Evolutionary conservation across 1,140 invertebrate genomes (phyloP), one percentile per base, ranked within the genome.

Genomic region (Leptinotarsa undecemlineata): DNA sequence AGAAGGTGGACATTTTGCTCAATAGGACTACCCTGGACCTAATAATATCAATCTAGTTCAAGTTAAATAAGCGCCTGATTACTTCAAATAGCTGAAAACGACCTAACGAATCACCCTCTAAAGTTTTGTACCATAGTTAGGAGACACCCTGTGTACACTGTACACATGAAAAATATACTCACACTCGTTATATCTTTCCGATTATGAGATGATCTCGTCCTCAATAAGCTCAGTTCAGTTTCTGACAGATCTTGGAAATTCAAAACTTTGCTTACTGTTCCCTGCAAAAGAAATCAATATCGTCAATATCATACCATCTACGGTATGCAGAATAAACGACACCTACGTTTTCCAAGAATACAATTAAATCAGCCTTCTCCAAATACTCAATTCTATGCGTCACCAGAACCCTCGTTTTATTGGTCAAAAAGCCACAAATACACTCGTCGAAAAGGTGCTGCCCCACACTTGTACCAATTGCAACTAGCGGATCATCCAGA

Each of bases 381-480:
- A 96, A 84, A 80, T 91, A 94, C 80, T 95, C 94, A 23, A 95
- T 85, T 82, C 95, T 93, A 86, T 95, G 93, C 3, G 94, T 95
- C 15, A 95, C 92, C 13, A 96, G 86, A 64, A 96, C 89, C 51
- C 91, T 85, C 0, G 91, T 91, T 77, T 86, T 88, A 1, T 82
- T 86, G 5, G 74, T 76, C 75, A 85, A 82, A 77, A 81, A 89
- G 82, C 76, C 84, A 76, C 79, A 85, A 76, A 93, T 89, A 74
- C 91, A 92, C 66, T 91, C 88, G 48, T 92, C 89, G 72, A 93
- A 93, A 20, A 93, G 82, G 74, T 92, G 90, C 63, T 91, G 90
- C 3, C 91, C 91, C 0, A 93, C 92, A 60, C 92, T 90, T 0
- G 91, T 88, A 76, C 93, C 92, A 3, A 94, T 92, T 2, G 94